Conservation (phyloP, 2,797 vertebrate species). For the Poeciliopsis presidionis region DNA sequence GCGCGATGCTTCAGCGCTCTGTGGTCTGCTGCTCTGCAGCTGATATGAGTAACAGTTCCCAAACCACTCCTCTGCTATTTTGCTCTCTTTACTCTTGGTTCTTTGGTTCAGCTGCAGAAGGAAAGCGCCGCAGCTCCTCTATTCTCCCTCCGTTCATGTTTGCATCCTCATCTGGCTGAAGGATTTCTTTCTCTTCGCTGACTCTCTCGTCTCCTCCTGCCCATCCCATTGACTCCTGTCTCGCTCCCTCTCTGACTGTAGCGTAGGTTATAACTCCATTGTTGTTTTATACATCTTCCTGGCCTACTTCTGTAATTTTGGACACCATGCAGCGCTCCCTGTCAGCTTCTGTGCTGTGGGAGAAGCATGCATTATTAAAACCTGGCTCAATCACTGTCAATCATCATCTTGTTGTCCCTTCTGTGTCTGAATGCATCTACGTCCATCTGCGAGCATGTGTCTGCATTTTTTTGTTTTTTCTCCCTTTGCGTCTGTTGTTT, state of each 20-base stretch:
- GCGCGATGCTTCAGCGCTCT: conserved; percentile 50
- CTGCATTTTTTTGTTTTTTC: conserved; percentile 8
- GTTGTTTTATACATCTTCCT: conserved; percentile 46
- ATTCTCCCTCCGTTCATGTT: neutral
- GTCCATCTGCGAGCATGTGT: conserved; percentile 11
- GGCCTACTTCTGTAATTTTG: conserved; percentile 74
- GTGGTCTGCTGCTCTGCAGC: conserved; percentile 45
- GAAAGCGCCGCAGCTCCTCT: conserved; percentile 20
- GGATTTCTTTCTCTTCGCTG: conserved; percentile 12
- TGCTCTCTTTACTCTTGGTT: conserved; percentile 20
- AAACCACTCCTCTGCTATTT: conserved; percentile 12
- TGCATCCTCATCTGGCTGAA: conserved; percentile 10
- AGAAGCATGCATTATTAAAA: conserved; percentile 66
- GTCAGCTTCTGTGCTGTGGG: conserved; percentile 34
- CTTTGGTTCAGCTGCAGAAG: conserved; percentile 33
- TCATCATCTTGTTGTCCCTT: conserved; percentile 37
- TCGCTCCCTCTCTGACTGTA: conserved; percentile 30
- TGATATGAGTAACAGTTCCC: conserved; percentile 51
- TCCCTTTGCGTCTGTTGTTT: conserved; percentile 22
- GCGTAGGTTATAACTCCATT: conserved; percentile 43
- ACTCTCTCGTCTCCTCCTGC: conserved; percentile 7
- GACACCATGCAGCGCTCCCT: conserved; percentile 47
- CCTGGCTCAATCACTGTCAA: conserved; percentile 37
- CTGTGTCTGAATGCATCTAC: conserved; percentile 37
- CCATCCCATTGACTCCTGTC: conserved; percentile 29